Evolutionary conservation across 2,113 vertebrate genomes (phyloP).

Genomic region (Actenoides lindsayi): DNA sequence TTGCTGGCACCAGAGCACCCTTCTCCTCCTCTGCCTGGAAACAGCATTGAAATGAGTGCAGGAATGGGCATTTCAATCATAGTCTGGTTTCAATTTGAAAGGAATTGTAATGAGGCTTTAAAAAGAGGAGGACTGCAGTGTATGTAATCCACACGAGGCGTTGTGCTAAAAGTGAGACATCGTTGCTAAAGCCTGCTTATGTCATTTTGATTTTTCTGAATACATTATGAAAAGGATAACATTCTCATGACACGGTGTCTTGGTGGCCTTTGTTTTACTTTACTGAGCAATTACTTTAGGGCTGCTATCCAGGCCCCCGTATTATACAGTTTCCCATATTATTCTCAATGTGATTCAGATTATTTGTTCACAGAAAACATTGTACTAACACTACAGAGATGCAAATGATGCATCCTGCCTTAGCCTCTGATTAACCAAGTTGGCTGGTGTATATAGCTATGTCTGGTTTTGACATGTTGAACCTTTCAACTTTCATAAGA

Average conservation of each 20-base stretch:
- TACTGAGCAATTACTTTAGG: background rate
- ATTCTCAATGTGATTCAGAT: background rate
- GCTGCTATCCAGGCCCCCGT: background rate
- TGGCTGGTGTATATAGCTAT: background rate
- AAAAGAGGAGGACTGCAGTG: conserved; percentile 7
- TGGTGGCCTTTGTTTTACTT: conserved; percentile 30
- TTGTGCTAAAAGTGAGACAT: conserved; percentile 17
- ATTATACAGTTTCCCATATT: background rate
- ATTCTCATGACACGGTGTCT: conserved; percentile 11
- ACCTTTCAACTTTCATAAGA: background rate
- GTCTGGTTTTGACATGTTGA: background rate
- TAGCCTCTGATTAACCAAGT: background rate
- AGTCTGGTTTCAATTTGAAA: conserved; percentile 16
- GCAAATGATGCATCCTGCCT: background rate
- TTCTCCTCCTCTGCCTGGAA: background rate
- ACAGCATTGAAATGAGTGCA: background rate
- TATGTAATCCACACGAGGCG: background rate
- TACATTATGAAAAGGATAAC: background rate
- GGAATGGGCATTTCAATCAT: background rate
- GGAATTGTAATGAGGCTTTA: conserved; percentile 1
- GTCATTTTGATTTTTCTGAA: conserved; percentile 37
- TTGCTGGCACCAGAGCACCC: background rate
- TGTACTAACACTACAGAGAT: background rate
- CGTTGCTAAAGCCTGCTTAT: conserved; percentile 1
- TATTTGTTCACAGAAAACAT: background rate